A percentile compares a stretch with the other conserved stretches of the same genome.
Evolutionary conservation across 2,113 vertebrate species (phyloP).

Genomic region (Grammomys surdaster): DNA sequence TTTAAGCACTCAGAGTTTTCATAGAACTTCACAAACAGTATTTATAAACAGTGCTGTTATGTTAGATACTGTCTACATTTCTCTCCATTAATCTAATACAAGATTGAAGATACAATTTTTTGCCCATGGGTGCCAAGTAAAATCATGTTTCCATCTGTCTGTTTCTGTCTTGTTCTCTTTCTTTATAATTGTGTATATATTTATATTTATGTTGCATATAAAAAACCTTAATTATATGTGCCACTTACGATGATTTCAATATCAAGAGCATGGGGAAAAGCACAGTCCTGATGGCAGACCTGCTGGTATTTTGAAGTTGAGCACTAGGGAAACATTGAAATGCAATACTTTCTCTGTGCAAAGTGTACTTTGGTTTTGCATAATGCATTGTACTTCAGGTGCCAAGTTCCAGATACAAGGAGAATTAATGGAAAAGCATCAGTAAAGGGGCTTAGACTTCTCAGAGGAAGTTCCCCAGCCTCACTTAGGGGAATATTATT

Average conservation of each 20-base stretch:
- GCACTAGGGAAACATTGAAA: slow-evolving; percentile 47
- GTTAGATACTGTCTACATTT: neutral
- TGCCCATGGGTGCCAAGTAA: neutral
- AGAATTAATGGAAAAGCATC: slow-evolving; percentile 77
- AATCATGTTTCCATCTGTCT: neutral
- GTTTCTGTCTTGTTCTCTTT: neutral
- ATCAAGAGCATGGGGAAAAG: neutral
- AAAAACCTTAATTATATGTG: neutral
- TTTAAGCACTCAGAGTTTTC: neutral
- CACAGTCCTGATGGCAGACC: neutral
- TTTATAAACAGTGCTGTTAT: neutral
- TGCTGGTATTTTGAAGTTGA: slow-evolving; percentile 50
- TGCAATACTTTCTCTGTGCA: slow-evolving; percentile 61
- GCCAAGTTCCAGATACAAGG: slow-evolving; percentile 70
- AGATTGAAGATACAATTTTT: neutral
- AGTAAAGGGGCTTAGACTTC: slow-evolving; percentile 68
- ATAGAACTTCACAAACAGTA: neutral
- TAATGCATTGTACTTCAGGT: slow-evolving; percentile 74
- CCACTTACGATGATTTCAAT: slow-evolving; percentile 36
- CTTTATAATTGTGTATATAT: neutral
- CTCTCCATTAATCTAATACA: neutral
- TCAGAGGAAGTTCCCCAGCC: slow-evolving; percentile 76
- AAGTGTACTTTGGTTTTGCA: slow-evolving; percentile 72
- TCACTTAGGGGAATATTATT: slow-evolving; percentile 81
- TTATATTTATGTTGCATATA: neutral